Evolutionary conservation across 2,888 invertebrate species (phyloP).

Genomic region (Patella ulyssiponensis): DNA sequence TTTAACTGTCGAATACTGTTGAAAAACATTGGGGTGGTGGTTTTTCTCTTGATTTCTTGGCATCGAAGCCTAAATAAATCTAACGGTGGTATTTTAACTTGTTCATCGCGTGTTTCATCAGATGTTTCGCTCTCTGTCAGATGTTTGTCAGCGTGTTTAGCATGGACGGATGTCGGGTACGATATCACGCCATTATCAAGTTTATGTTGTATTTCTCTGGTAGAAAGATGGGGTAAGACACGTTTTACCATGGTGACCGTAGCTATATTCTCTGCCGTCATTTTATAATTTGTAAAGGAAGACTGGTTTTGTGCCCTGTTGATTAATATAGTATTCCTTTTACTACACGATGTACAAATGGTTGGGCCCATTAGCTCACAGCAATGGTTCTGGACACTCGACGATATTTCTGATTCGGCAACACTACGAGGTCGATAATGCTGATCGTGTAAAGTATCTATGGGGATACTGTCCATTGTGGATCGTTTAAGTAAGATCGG

Average conservation of each 20-base stretch:
- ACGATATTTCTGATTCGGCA: neutral
- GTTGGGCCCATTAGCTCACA: conserved; percentile 59
- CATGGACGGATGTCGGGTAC: conserved; percentile 11
- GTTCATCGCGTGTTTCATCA: conserved; percentile 10
- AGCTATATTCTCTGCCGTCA: conserved; percentile 57
- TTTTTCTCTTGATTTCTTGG: conserved; percentile 4
- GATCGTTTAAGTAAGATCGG: neutral
- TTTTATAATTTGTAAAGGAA: conserved; percentile 50
- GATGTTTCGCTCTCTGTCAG: conserved; percentile 37
- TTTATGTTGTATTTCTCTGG: conserved; percentile 57
- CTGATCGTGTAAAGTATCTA: neutral
- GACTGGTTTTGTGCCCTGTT: conserved; percentile 46
- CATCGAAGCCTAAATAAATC: neutral
- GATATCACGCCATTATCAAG: conserved; percentile 58
- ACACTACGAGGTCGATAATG: neutral
- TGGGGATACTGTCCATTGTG: neutral
- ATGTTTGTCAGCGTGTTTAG: conserved; percentile 26
- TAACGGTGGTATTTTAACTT: neutral
- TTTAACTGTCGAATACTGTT: conserved; percentile 58
- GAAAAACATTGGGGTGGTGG: conserved; percentile 50
- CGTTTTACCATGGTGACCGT: conserved; percentile 52
- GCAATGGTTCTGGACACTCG: conserved; percentile 37
- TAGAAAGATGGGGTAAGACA: conserved; percentile 51
- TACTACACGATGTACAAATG: conserved; percentile 58
- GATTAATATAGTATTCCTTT: conserved; percentile 44